Evolutionary conservation across 1,140 invertebrate genomes (phyloP), one percentile per base, ranked within the genome.

Genomic region (Penaeus chinensis): DNA sequence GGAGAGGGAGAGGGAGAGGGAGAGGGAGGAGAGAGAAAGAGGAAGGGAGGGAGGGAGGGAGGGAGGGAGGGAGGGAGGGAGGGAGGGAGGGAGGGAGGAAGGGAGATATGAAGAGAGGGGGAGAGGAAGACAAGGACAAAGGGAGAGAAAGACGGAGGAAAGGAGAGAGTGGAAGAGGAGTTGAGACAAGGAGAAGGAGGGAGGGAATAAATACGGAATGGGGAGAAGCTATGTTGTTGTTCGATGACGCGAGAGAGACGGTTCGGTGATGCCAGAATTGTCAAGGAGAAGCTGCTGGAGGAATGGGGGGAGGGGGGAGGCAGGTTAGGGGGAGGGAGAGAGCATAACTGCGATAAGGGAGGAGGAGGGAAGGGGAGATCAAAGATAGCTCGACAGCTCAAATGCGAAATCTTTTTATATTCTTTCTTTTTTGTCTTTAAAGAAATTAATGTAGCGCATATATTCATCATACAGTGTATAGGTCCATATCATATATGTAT

Each of bases 41-140:
- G 71, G 18, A 32, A 13, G n/a, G 42, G 11, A 8, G 71, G 42
- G 24, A 80, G 60, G 60, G 78, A 54, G 27, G 47, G 24, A 69
- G 22, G 47, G 62, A 47, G 27, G 66, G 7, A 76, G 37, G 37
- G 54, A 84, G 71, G 61, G 71, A 84, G 69, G n/a, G 69, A 61
- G 69, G 47, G n/a, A 42, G 27, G 37, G 42, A 69, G 37, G 22
- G 63, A 47, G 79, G 27, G 22, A 62, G 79, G 79, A 27, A 63
- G n/a, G 60, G 61, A 20, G n/a, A 54, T 11, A 19, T 24, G 78
- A 63, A 61, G 54, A 81, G n/a, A 24, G 4, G 60, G 60, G n/a
- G 11, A 63, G 13, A 20, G 13, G 27, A 61, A 60, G 5, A 81
- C 24, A 32, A 27, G 19, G n/a, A 22, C 27, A 60, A 24, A 60